Percentiles rank a stretch among this genome's conserved stretches.
Evolutionary conservation across 1,140 invertebrate species (phyloP).

Genomic region (Drosophila bifasciata): DNA sequence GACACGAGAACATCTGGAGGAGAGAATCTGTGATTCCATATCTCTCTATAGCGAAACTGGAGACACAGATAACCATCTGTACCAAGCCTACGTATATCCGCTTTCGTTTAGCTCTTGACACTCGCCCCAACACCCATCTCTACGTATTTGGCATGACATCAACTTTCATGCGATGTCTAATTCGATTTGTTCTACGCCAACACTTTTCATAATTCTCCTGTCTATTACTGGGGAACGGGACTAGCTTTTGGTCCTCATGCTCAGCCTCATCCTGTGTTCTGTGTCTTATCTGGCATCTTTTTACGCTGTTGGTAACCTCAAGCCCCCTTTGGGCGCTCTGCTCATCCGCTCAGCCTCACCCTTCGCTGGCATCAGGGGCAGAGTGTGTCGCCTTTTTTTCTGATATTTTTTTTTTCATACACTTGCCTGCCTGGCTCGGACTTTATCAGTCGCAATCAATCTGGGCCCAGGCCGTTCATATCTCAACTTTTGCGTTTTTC

Average conservation of each 20-base stretch:
- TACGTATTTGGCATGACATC: slow-evolving; percentile 46
- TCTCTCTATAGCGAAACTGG: too few relatives aligned
- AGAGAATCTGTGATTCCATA: too few relatives aligned
- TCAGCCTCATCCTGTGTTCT: slow-evolving; percentile 36
- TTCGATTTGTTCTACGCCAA: slow-evolving; percentile 82
- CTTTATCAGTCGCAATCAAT: slow-evolving; percentile 76
- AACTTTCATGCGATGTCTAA: slow-evolving; percentile 74
- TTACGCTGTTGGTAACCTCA: slow-evolving; percentile 67
- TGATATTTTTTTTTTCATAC: slow-evolving; percentile 56
- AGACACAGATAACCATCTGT: too few relatives aligned
- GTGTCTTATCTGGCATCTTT: slow-evolving; percentile 76
- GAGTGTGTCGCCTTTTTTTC: slow-evolving; percentile 28
- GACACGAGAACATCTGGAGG: not conserved
- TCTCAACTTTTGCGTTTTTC: slow-evolving; percentile 82
- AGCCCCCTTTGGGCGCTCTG: slow-evolving; percentile 14
- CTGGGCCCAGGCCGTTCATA: slow-evolving; percentile 69
- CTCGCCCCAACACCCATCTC: slow-evolving; percentile 12
- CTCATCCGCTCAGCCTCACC: slow-evolving; percentile 18
- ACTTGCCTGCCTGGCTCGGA: slow-evolving; percentile 66
- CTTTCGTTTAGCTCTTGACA: not conserved
- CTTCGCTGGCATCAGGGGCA: not conserved
- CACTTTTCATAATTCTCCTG: slow-evolving; percentile 80
- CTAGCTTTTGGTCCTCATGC: slow-evolving; percentile 15
- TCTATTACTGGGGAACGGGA: slow-evolving; percentile 56
- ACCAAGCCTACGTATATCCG: not conserved